Evolutionary conservation across 30 jellyfish, hydroid and myxozoan species (phyloP), one percentile per base, ranked within the genome.

Genomic region (Aurelia aurita): DNA sequence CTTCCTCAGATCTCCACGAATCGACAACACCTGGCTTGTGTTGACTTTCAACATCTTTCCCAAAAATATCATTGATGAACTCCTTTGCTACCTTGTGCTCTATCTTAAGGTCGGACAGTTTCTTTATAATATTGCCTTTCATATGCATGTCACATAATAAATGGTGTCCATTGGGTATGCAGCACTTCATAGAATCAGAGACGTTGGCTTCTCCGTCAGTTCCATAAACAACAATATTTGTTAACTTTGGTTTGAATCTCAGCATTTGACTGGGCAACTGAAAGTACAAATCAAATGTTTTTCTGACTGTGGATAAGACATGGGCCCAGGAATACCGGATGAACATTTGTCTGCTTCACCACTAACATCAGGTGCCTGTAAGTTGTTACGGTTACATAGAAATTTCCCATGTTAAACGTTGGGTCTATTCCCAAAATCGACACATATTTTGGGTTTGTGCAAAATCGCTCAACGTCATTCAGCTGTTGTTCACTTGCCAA

Each of bases 361-460:
- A 20, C 11, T 23, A 59, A 59, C 79, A 67, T 67, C 66, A 67
- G 79, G 23, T 67, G 79, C 9, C 60, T 19, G 59, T 67, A 67
- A 20, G 79, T 67, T 29, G 79, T 67, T 26, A 67, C 60, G 8
- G 79, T 67, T 11, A 67, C 79, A 22, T 67, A 67, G 31, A 26
- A 73, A 21, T 73, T 61, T 39, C 86, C 86, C 61, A 73, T 47
- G 26, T 73, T 51, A 39, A 25, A 73, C 9, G 86, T 73, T 7
- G 86, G 72, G 31, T 73, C 86, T 11, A 73, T 63, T n/a, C 86
- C 86, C 55, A 45, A 51, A 12, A 73, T 63, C 12, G 51, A 16
- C n/a, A 73, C 44, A 47, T 25, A 19, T 15, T 27, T 28, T 51
- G 51, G 21, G 29, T 73, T 39, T 55, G 86, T 73, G 72, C 86